Percentiles rank a stretch among this genome's conserved stretches.
phyloP scores from a whole-genome alignment of 2,113 vertebrate species.

The Pedionomus torquatus region DNA sequence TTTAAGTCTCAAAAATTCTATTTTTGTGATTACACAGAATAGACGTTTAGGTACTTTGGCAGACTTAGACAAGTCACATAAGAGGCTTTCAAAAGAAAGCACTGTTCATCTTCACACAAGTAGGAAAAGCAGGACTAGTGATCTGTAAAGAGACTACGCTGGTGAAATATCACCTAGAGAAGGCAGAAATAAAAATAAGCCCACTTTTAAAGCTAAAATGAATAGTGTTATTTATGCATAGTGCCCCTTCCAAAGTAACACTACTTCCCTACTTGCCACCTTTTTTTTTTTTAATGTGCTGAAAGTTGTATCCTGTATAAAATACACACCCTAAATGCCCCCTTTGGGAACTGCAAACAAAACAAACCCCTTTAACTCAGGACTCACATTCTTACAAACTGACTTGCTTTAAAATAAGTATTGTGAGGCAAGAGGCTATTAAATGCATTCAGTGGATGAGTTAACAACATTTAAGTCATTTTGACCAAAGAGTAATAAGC shows the following conservation, averaged over 20 bases:
- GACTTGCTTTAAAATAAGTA: background rate
- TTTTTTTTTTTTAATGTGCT: background rate
- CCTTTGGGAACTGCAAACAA: background rate
- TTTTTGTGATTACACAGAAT: background rate
- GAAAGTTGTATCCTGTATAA: background rate
- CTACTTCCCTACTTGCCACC: background rate
- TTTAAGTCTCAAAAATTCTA: background rate
- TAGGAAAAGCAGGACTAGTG: background rate
- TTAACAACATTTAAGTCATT: background rate
- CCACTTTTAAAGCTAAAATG: background rate
- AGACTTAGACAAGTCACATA: background rate
- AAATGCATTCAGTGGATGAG: background rate
- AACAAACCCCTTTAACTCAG: background rate
- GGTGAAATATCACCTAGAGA: background rate
- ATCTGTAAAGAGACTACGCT: background rate
- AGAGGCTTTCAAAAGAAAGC: background rate
- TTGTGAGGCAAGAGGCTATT: background rate
- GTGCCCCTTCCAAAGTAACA: background rate
- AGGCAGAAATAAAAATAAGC: background rate
- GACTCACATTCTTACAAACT: background rate
- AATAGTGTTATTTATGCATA: background rate
- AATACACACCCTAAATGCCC: background rate
- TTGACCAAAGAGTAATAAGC: background rate
- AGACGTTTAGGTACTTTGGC: background rate
- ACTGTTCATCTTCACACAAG: background rate